Percentiles rank a stretch among this genome's conserved stretches.
Conservation (phyloP, 37 sponge, comb jelly and placozoan species). For the Aplysina aerophoba region DNA sequence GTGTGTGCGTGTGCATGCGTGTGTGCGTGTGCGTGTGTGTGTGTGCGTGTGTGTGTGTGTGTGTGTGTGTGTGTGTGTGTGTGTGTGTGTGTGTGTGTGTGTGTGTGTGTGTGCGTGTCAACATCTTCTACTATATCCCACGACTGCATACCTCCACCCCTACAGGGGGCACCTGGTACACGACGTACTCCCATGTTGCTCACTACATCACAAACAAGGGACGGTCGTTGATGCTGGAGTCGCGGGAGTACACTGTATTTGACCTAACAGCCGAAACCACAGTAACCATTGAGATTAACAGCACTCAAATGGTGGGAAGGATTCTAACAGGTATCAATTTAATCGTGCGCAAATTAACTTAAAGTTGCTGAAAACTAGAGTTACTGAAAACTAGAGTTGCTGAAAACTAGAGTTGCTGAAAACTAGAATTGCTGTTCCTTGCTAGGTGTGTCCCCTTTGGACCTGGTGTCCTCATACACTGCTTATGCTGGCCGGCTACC, state of each 20-base stretch:
- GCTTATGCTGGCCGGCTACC: conserved; percentile 65
- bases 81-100: too few species aligned
- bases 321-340: conserved; percentile 59
- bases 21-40: too few species aligned
- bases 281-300: conserved; percentile 51
- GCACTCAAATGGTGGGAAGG: conserved; percentile 39
- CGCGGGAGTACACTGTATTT: conserved; percentile 60
- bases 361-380: background rate
- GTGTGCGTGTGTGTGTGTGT: background rate
- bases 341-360: background rate
- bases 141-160: background rate
- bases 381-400: too few species aligned
- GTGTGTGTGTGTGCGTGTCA: too few species aligned
- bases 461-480: conserved; percentile 65
- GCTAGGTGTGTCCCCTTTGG: conserved; percentile 47
- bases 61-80: too few species aligned
- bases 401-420: too few species aligned
- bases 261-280: conserved; percentile 40
- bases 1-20: too few species aligned
- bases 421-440: too few species aligned
- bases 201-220: conserved; percentile 63
- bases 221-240: conserved; percentile 59
- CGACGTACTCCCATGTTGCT: conserved; percentile 80
- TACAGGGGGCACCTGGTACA: conserved; percentile 76
- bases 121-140: too few species aligned